phyloP scores from a whole-genome alignment of 2,113 vertebrate species.

The Sorex fumeus region DNA sequence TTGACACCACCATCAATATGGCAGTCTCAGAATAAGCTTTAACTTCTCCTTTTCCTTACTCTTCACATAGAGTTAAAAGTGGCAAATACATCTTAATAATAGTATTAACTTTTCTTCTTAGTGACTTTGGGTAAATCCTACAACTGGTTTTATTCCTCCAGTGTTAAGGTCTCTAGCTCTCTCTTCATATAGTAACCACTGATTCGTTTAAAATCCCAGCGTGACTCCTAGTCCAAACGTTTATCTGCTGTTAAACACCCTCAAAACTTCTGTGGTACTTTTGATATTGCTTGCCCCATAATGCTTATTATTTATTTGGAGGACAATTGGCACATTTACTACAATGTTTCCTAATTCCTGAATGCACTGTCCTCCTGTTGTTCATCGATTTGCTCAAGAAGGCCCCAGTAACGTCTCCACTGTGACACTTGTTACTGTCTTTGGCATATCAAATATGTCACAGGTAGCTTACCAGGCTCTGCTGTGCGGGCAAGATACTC shows the following conservation, averaged over 20 bases:
- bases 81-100: not conserved
- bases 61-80: too few relatives aligned
- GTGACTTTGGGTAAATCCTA: not conserved
- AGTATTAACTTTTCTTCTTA: not conserved
- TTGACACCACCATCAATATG: not conserved
- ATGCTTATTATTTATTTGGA: too few relatives aligned
- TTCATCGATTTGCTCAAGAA: too few relatives aligned
- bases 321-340: too few relatives aligned
- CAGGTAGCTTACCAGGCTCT: too few relatives aligned
- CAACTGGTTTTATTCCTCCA: not conserved
- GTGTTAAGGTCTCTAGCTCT: not conserved
- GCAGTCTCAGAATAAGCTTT: not conserved
- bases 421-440: too few relatives aligned
- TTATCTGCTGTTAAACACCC: not conserved
- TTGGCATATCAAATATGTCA: too few relatives aligned
- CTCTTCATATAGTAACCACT: not conserved
- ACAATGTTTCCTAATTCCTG: too few relatives aligned
- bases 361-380: too few relatives aligned
- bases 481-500: too few relatives aligned
- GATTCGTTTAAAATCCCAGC: not conserved
- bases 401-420: too few relatives aligned
- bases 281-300: not conserved
- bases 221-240: not conserved
- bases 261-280: not conserved
- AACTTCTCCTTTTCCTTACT: not conserved